These are phyloP conservation scores for Ophthalmolycus amberensis DNA, from an alignment of 2,113 vertebrate genomes.

Conservation along the genomic window DNA sequence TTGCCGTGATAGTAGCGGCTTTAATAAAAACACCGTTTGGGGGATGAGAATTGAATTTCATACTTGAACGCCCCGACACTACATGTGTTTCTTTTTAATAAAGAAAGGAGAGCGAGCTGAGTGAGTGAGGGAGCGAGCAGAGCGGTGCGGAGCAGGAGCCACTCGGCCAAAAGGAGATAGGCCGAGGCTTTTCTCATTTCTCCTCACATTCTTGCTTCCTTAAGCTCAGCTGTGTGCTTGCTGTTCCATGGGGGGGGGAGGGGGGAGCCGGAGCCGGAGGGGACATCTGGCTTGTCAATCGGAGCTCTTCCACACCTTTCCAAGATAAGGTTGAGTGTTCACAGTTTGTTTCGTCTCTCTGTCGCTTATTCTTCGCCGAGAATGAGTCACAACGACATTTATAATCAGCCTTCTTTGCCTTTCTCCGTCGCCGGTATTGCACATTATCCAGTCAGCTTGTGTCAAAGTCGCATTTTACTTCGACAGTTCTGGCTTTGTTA, in stretches of 20 bases:
- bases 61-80: slow-evolving; percentile 81
- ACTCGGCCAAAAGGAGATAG: slow-evolving; percentile 69
- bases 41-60: slow-evolving; percentile 86
- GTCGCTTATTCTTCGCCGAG: not conserved
- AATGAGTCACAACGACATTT: not conserved
- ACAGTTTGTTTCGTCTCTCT: slow-evolving; percentile 30
- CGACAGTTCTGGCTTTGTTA: not conserved
- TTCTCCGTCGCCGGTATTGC: not conserved
- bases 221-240: slow-evolving; percentile 66
- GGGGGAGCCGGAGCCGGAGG: slow-evolving; percentile 18
- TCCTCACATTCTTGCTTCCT: slow-evolving; percentile 63
- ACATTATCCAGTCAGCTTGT: not conserved
- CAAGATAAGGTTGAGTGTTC: slow-evolving; percentile 52
- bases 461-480: not conserved
- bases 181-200: slow-evolving; percentile 69
- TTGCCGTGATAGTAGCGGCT: slow-evolving; percentile 80
- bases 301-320: slow-evolving; percentile 51
- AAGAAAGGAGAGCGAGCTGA: slow-evolving; percentile 67
- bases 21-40: slow-evolving; percentile 84
- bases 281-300: slow-evolving; percentile 69
- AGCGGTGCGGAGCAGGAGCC: slow-evolving; percentile 41
- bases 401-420: not conserved
- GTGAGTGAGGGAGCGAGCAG: slow-evolving; percentile 3
- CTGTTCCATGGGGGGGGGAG: slow-evolving; percentile 43
- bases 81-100: slow-evolving; percentile 86